These are phyloP conservation scores for Rosalia funebris DNA, from an alignment of 2,888 invertebrate genomes.

Conservation along the genomic window DNA sequence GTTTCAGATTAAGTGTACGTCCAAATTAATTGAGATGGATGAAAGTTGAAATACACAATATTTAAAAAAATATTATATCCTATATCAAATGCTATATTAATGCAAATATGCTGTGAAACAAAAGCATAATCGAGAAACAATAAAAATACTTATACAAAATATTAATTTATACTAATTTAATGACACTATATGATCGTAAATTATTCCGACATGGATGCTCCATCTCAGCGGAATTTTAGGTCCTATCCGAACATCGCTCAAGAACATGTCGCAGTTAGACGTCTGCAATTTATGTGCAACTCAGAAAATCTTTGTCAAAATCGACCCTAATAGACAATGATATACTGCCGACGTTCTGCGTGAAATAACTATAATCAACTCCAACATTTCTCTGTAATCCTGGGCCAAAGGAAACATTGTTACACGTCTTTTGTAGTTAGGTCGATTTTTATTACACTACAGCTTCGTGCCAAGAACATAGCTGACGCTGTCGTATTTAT, in stretches of 20 bases:
- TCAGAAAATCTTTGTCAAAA: constrained; percentile 4
- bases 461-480: constrained; percentile 4
- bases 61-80: too few species aligned
- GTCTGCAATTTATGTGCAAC: constrained; percentile 12
- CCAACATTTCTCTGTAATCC: constrained; percentile 9
- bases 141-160: too few species aligned
- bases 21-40: too few species aligned
- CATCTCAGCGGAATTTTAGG: not conserved
- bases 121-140: too few species aligned
- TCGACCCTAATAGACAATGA: constrained; percentile 8
- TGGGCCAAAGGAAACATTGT: constrained; percentile 6
- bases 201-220: too few species aligned
- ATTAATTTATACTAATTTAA: too few species aligned
- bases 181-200: too few species aligned
- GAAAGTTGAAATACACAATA: too few species aligned
- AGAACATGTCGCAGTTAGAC: not conserved
- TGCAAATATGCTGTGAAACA: too few species aligned
- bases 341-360: not conserved
- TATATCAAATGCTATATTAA: too few species aligned
- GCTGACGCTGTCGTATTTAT: not conserved
- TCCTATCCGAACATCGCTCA: not conserved
- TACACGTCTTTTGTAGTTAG: constrained; percentile 5
- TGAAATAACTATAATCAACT: constrained; percentile 19
- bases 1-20: too few species aligned
- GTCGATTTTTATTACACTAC: constrained; percentile 11